Evolutionary conservation across 2,797 vertebrate species (phyloP), one percentile per base, ranked within the genome.

Genomic region (Pachyuromys duprasi): DNA sequence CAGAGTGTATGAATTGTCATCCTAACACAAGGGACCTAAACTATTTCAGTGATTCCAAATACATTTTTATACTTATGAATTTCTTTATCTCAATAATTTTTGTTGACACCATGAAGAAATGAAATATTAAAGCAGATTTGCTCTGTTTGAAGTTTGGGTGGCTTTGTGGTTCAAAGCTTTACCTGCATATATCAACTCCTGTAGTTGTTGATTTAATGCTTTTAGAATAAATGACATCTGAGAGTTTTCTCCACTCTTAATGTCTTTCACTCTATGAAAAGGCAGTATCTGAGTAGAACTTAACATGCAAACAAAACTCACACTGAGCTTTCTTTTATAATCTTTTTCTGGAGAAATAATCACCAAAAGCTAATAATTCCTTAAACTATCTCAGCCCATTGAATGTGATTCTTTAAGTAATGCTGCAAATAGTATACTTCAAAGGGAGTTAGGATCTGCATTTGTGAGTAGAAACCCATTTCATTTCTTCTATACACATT

Each of bases 31-130:
- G 55, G 6, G 26, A 49, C 24, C 65, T 84, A 22, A n/a, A 69
- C 13, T 92, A 84, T 80, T 94, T 92, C n/a, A 57, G 1, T 87
- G 65, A 89, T 89, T 95, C 86, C 57, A 81, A 57, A 86, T n/a
- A 42, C 11, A 18, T 89, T 79, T 49, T 74, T 62, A 33, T 22
- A 67, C 7, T 78, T 81, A 81, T 0, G 65, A 42, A 36, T 36
- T 55, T 14, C 14, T 76, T 94, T 91, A 18, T 84, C 63, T 65
- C 86, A 93, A 55, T 36, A 82, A 60, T 57, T 93, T 45, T 67
- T 94, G 12, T 91, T 97, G 74, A 67, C 14, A 70, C 55, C 55
- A 91, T n/a, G 62, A 83, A 83, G 70, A 67, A 91, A 49, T 75
- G n/a, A 53, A 78, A 63, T 84, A 75, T 65, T 84, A 80, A 90